A percentile compares a stretch with the other conserved stretches of the same genome.
Evolutionary conservation across 2,888 invertebrate genomes (phyloP).

Genomic region (Diploptera punctata): DNA sequence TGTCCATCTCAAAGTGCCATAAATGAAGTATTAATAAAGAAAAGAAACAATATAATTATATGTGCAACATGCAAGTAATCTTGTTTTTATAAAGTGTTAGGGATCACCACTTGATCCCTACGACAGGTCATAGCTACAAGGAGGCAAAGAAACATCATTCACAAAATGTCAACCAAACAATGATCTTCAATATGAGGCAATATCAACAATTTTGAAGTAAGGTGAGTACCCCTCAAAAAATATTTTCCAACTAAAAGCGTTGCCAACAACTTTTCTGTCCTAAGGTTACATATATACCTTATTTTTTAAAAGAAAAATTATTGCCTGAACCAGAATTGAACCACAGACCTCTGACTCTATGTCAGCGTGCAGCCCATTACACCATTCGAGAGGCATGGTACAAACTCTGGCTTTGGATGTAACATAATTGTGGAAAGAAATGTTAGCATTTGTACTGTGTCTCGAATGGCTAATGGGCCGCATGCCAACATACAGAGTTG

Average conservation of each 20-base stretch:
- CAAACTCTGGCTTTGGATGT: too few species aligned
- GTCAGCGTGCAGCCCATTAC: too few species aligned
- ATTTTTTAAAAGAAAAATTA: too few species aligned
- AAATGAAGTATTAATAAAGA: constrained; percentile 8
- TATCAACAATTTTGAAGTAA: not conserved
- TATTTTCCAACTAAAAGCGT: constrained; percentile 5
- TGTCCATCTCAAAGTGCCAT: not conserved
- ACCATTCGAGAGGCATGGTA: too few species aligned
- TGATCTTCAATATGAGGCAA: constrained; percentile 8
- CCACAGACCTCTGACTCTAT: too few species aligned
- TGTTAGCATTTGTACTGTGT: too few species aligned
- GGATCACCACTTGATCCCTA: not conserved
- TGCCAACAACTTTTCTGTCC: too few species aligned
- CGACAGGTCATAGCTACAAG: not conserved
- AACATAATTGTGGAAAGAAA: too few species aligned
- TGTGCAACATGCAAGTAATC: not conserved
- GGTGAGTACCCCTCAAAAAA: not conserved
- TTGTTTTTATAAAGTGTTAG: not conserved
- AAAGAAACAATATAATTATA: not conserved
- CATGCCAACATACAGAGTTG: too few species aligned
- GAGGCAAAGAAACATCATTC: not conserved
- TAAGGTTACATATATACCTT: too few species aligned
- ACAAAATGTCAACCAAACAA: not conserved
- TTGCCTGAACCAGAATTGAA: too few species aligned
- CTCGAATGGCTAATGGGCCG: too few species aligned